Evolutionary conservation across 2,888 invertebrate genomes (phyloP).

Genomic region (Diplolepis rosae): DNA sequence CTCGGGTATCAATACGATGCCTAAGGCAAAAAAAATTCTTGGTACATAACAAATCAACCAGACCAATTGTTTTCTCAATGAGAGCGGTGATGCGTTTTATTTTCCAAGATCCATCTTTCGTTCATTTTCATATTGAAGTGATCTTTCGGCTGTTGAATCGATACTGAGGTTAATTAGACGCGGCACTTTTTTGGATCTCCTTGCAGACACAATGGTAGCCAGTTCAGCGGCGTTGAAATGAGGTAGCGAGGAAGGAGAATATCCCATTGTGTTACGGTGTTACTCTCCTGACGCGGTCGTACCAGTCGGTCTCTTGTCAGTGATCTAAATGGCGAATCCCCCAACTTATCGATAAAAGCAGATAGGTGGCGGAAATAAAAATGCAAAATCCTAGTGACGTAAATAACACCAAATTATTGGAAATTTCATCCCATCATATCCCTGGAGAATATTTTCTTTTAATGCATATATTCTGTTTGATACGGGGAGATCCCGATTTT

Average conservation of each 20-base stretch:
- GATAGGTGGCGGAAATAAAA: conserved; percentile 18
- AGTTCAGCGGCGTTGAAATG: conserved; percentile 15
- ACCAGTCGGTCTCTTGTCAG: conserved; percentile 25
- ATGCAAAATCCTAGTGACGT: background rate
- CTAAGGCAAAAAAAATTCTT: no score
- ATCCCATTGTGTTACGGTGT: conserved; percentile 30
- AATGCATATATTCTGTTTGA: no score
- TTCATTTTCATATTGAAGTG: background rate
- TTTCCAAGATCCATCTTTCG: background rate
- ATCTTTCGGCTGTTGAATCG: background rate
- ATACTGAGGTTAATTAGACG: conserved; percentile 21
- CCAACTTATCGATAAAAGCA: conserved; percentile 1
- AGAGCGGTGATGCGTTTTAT: background rate
- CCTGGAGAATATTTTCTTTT: no score
- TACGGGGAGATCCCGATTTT: no score
- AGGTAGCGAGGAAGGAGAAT: conserved; percentile 12
- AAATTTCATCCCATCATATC: no score
- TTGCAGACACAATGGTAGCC: conserved; percentile 18
- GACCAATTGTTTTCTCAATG: no score
- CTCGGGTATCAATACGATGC: no score
- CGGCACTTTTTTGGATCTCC: conserved; percentile 10
- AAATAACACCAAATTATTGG: no score
- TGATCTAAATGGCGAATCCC: conserved; percentile 18
- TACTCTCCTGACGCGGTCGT: conserved; percentile 24
- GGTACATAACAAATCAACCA: no score